Evolutionary conservation across 2,113 vertebrate species (phyloP), one percentile per base, ranked within the genome.

Genomic region (Cranoglanis bouderius): DNA sequence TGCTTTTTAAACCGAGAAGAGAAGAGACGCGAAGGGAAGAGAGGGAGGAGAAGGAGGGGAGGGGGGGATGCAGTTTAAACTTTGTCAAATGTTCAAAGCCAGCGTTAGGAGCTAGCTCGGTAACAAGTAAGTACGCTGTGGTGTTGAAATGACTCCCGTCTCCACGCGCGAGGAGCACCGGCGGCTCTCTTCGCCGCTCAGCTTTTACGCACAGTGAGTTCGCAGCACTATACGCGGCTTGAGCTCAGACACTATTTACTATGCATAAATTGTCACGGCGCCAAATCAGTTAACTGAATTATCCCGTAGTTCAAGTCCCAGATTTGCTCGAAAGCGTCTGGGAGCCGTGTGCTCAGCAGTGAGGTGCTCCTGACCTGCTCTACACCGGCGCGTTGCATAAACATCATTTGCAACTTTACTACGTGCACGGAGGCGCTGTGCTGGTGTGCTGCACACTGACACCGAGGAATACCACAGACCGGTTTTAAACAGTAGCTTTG

Each of bases 51-150:
- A 90, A 91, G 87, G 89, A 90, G 90, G 88, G 70, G 86, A 84
- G 83, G 61, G 90, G 86, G 84, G 81, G 81, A 88, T 90, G 92
- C 87, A 89, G 92, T 94, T 94, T 93, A 89, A 96, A 96, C 95
- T 96, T 96, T 95, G 90, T 93, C 89, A 91, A 93, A 94, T 95
- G 94, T 95, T 95, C 89, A 89, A 67, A 85, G 38, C 18, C 89
- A 26, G 32, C 26, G 74, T 80, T 40, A 13, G n/a, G 82, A 40
- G 24, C 51, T 10, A 53, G 53, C 53, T 21, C 4, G 19, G 59
- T 8, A 55, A 16, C 29, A 13, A 38, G 0, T 9, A 55, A 82
- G 53, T 6, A 6, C 16, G 67, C 16, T 18, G 32, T 6, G 14
- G 40, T 12, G 74, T 29, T 72, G 32, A 72, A 8, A 19, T 19